These are phyloP conservation scores for Rotaria socialis DNA, from an alignment of 2,888 invertebrate genomes.

Conservation along the genomic window DNA sequence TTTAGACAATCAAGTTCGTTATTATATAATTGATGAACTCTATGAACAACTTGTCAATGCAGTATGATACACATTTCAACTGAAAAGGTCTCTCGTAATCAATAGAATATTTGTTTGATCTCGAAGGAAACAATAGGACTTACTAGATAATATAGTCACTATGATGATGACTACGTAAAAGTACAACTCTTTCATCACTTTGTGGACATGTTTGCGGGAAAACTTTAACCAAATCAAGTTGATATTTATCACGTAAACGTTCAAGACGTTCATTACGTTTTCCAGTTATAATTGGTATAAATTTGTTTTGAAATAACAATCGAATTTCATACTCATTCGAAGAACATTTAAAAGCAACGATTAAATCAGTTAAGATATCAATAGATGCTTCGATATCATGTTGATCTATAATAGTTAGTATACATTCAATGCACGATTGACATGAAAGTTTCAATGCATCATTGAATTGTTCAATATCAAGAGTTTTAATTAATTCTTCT, in stretches of 20 bases:
- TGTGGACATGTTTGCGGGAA: slow-evolving; percentile 18
- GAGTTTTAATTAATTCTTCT: not conserved
- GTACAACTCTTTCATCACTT: not conserved
- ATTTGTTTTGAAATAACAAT: not conserved
- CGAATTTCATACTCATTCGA: slow-evolving; percentile 10
- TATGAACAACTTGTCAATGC: too few species aligned
- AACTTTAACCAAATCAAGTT: slow-evolving; percentile 7
- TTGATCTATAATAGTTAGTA: slow-evolving; percentile 17
- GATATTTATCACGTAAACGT: slow-evolving; percentile 2
- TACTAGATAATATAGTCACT: slow-evolving; percentile 10
- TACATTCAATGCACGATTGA: not conserved
- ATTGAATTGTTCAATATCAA: not conserved
- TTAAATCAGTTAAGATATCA: not conserved
- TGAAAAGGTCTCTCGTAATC: not conserved
- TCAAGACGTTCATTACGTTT: not conserved
- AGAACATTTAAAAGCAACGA: not conserved
- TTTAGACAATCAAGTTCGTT: too few species aligned
- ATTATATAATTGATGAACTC: too few species aligned
- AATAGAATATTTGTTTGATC: too few species aligned
- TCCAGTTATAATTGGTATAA: not conserved
- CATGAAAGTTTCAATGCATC: not conserved
- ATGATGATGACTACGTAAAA: not conserved
- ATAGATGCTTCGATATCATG: not conserved
- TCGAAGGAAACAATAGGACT: not conserved
- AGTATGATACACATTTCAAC: too few species aligned